These are phyloP conservation scores for Neotragus pygmaeus DNA, from an alignment of 2,113 vertebrate species.

Conservation along the genomic window DNA sequence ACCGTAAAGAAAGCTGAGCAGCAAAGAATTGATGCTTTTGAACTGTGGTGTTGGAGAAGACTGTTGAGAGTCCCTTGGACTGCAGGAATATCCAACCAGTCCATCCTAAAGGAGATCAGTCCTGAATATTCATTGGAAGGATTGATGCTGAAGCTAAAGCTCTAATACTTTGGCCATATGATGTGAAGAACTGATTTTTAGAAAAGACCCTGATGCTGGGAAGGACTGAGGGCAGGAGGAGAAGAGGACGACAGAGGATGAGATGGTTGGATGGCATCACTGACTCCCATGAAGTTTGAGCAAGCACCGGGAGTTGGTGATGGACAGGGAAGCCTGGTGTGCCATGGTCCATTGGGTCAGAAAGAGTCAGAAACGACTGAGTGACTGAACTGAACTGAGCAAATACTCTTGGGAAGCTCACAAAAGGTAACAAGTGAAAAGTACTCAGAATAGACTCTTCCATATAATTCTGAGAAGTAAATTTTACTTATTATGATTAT, in stretches of 20 bases:
- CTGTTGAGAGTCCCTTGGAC: neutral
- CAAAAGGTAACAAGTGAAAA: neutral
- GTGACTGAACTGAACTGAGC: neutral
- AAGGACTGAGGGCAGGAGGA: neutral
- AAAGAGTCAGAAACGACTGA: neutral
- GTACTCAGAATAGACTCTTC: neutral
- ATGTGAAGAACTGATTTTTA: neutral
- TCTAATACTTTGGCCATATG: neutral
- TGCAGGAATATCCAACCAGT: neutral
- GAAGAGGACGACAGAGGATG: neutral
- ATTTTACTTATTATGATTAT: neutral
- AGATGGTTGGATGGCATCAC: neutral
- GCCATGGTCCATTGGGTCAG: neutral
- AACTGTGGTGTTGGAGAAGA: neutral
- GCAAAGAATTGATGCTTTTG: neutral
- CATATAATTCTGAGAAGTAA: neutral
- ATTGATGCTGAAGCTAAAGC: neutral
- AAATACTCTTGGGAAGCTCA: neutral
- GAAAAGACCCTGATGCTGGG: neutral
- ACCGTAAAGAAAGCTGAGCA: neutral
- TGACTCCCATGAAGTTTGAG: neutral
- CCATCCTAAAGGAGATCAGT: neutral
- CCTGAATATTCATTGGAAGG: neutral
- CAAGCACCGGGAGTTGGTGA: neutral
- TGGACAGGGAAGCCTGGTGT: neutral